Conservation (phyloP, 2,797 vertebrate genomes). For the Onychomys torridus region DNA sequence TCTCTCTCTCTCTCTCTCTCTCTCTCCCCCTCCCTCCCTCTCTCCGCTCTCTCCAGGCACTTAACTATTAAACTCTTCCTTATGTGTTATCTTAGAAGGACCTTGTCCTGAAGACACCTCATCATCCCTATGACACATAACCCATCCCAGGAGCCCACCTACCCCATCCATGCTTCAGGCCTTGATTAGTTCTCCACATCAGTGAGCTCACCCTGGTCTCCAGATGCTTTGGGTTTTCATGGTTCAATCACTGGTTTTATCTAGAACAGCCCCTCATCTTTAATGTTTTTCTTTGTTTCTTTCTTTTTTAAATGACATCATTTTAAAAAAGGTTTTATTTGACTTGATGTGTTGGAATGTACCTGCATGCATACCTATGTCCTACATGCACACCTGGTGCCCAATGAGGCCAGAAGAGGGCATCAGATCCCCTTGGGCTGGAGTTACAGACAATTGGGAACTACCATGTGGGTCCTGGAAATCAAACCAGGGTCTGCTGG, state of each 20-base stretch:
- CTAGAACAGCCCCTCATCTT: not conserved
- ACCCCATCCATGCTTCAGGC: not conserved
- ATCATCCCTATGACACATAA: not conserved
- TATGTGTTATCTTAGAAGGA: not conserved
- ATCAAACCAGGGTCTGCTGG: not conserved
- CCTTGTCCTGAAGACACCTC: not conserved
- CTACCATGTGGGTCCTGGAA: not conserved
- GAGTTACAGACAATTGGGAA: not conserved
- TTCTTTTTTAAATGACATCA: not conserved
- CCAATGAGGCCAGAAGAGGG: not conserved
- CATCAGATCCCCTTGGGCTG: not conserved
- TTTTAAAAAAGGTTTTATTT: not conserved
- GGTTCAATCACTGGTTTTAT: not conserved
- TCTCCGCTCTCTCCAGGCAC: not conserved
- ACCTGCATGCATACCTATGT: not conserved
- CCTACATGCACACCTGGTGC: not conserved
- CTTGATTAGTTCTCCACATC: not conserved
- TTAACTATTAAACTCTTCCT: not conserved
- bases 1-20: no score
- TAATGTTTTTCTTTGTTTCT: not conserved
- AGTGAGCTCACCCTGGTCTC: not conserved
- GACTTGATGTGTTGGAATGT: not conserved
- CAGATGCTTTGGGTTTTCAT: not conserved
- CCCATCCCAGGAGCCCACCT: not conserved
- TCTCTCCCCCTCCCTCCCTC: no score